These are phyloP conservation scores for Sepiola atlantica DNA, from an alignment of 2,888 invertebrate genomes.

Conservation along the genomic window DNA sequence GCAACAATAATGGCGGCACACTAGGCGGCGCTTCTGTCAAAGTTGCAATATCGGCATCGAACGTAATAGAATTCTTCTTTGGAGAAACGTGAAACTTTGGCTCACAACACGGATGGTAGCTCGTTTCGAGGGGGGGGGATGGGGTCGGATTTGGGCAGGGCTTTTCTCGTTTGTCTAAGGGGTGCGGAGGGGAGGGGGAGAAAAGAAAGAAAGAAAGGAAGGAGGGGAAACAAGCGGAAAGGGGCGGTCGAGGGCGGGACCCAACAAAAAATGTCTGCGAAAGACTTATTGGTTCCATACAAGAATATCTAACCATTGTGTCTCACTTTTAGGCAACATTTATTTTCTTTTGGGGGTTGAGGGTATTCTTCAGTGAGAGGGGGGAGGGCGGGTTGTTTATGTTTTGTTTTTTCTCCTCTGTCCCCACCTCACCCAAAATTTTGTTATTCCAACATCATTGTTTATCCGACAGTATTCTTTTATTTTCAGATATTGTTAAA, in stretches of 20 bases:
- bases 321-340: background rate
- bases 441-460: background rate
- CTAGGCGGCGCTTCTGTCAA: background rate
- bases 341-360: background rate
- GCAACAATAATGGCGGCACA: background rate
- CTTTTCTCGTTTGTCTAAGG: background rate
- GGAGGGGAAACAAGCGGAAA: background rate
- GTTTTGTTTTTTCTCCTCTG: background rate
- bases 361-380: no score
- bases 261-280: background rate
- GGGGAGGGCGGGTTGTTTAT: background rate
- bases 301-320: constrained; percentile 20
- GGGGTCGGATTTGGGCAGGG: background rate
- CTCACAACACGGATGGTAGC: background rate
- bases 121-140: background rate
- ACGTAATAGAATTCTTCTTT: constrained; percentile 11
- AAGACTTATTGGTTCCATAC: background rate
- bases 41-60: background rate
- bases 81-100: constrained; percentile 16
- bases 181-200: background rate
- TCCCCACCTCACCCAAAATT: no score
- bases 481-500: background rate
- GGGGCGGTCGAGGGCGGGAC: background rate
- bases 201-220: background rate
- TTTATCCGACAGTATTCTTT: background rate